Evolutionary conservation across 2,888 invertebrate genomes (phyloP).

Genomic region (Oscheius sp.): DNA sequence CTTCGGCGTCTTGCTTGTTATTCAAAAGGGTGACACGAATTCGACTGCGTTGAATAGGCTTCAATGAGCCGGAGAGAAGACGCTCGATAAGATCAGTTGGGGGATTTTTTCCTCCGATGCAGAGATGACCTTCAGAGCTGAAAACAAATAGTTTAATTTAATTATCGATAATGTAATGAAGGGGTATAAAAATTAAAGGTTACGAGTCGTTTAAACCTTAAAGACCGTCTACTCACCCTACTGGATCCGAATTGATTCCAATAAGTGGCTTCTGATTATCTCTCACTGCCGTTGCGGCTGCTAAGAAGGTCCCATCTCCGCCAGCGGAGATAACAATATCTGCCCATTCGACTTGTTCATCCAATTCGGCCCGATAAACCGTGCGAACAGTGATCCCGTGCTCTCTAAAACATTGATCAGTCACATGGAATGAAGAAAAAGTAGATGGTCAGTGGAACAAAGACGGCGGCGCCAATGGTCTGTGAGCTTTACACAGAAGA

Average conservation of each 20-base stretch:
- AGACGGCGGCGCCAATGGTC: too few relatives aligned
- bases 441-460: not conserved
- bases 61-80: constrained; percentile 76
- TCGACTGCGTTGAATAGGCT: constrained; percentile 86
- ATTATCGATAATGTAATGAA: too few relatives aligned
- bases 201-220: too few relatives aligned
- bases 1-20: constrained; percentile 14
- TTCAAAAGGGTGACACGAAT: constrained; percentile 82
- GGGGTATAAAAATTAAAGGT: too few relatives aligned
- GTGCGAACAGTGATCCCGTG: constrained; percentile 50
- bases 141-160: not conserved
- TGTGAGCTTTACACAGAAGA: too few relatives aligned
- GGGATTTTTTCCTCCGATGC: constrained; percentile 63
- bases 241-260: constrained; percentile 68
- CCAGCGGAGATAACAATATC: constrained; percentile 68
- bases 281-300: constrained; percentile 61
- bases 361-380: constrained; percentile 47
- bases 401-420: constrained; percentile 50
- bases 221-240: constrained; percentile 43
- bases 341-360: constrained; percentile 44
- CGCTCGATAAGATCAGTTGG: constrained; percentile 71
- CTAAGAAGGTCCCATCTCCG: constrained; percentile 69
- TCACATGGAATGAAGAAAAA: not conserved
- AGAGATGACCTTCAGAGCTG: constrained; percentile 67
- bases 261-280: constrained; percentile 61